phyloP scores from a whole-genome alignment of 2,888 invertebrate species.

The Cordilura impudica region DNA sequence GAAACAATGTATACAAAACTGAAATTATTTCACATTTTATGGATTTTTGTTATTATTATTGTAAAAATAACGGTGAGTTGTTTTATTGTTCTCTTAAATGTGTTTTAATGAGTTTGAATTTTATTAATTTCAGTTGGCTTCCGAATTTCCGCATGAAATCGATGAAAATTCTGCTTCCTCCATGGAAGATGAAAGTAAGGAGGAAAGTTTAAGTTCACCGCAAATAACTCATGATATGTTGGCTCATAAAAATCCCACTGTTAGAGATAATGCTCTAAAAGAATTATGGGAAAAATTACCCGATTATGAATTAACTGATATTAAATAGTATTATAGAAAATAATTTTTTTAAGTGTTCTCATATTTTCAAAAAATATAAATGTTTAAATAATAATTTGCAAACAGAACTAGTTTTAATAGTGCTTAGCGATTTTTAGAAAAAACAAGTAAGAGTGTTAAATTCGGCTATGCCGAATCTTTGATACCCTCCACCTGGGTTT shows the following conservation, averaged over 20 bases:
- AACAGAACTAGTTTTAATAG: no score
- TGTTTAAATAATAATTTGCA: no score
- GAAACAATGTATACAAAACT: constrained; percentile 29
- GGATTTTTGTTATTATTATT: constrained; percentile 15
- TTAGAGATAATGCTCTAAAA: constrained; percentile 59
- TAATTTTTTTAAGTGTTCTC: no score
- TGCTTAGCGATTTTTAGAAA: no score
- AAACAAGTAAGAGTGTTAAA: no score
- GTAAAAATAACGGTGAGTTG: constrained; percentile 27
- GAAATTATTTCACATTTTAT: constrained; percentile 18
- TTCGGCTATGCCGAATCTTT: no score
- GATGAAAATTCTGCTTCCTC: constrained; percentile 15
- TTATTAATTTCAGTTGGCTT: constrained; percentile 16
- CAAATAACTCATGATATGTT: constrained; percentile 43
- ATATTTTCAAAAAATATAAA: no score
- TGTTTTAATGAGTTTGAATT: background rate
- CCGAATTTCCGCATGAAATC: constrained; percentile 40
- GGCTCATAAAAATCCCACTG: constrained; percentile 51
- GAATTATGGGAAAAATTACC: constrained; percentile 64
- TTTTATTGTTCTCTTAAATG: background rate
- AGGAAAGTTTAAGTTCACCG: constrained; percentile 29
- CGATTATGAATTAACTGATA: constrained; percentile 56
- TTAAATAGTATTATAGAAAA: no score
- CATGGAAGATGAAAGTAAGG: constrained; percentile 34
- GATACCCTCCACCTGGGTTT: no score